phyloP scores from a whole-genome alignment of 2,797 vertebrate species.

The Protosalanx chinensis region DNA sequence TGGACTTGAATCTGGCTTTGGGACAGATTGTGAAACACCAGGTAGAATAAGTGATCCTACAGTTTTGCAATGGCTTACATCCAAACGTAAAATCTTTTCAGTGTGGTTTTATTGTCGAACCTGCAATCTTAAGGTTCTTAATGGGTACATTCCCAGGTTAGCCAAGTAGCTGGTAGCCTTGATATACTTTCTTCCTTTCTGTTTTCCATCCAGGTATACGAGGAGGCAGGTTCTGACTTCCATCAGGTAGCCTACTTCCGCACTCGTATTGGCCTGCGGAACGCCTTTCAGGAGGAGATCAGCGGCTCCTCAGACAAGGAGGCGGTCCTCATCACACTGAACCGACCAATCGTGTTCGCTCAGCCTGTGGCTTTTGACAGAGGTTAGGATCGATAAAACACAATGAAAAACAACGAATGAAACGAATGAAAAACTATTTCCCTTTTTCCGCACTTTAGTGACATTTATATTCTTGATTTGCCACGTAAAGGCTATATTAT shows the following conservation, averaged over 20 bases:
- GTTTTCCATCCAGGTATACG: slow-evolving; percentile 82
- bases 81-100: too few relatives aligned
- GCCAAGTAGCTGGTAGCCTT: neutral
- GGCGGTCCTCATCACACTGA: slow-evolving; percentile 96
- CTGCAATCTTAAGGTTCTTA: too few relatives aligned
- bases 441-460: neutral
- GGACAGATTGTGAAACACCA: slow-evolving; percentile 99
- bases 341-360: slow-evolving; percentile 95
- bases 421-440: neutral
- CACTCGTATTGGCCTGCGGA: slow-evolving; percentile 93
- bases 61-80: too few relatives aligned
- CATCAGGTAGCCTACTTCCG: slow-evolving; percentile 99
- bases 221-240: slow-evolving; percentile 99
- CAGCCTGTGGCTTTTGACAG: slow-evolving; percentile 97
- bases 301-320: slow-evolving; percentile 94
- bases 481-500: too few relatives aligned
- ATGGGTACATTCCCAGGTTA: too few relatives aligned
- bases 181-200: neutral
- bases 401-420: too few relatives aligned
- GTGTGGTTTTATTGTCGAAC: too few relatives aligned
- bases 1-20: slow-evolving; percentile 93
- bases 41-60: slow-evolving; percentile 59
- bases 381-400: slow-evolving; percentile 77
- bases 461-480: too few relatives aligned
- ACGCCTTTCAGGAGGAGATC: slow-evolving; percentile 96